Evolutionary conservation across 2,888 invertebrate species (phyloP).

Genomic region (Nemotelus pantherinus): DNA sequence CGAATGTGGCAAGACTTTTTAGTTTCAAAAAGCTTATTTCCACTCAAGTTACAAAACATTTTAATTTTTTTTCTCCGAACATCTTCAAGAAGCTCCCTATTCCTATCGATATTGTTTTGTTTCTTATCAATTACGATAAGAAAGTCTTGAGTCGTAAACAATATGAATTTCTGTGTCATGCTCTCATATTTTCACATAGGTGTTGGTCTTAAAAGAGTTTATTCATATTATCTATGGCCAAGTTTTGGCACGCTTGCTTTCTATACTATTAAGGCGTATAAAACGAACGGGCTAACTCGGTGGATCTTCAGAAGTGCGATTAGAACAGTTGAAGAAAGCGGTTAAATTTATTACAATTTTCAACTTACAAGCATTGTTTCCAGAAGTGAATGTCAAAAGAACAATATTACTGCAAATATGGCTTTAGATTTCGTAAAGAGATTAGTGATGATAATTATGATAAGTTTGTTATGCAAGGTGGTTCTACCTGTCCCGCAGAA

Average conservation of each 20-base stretch:
- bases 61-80: not conserved
- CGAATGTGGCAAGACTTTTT: not conserved
- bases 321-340: not conserved
- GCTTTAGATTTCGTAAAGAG: not conserved
- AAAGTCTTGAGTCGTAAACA: conserved; percentile 15
- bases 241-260: conserved; percentile 3
- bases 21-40: not conserved
- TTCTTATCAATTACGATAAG: conserved; percentile 20
- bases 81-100: not conserved
- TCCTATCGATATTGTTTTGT: not conserved
- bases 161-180: conserved; percentile 6
- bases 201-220: conserved; percentile 8
- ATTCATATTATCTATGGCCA: conserved; percentile 14
- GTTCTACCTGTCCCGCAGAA: not conserved
- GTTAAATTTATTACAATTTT: too few species aligned
- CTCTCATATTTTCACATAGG: not conserved
- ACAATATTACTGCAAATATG: not conserved
- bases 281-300: not conserved
- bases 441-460: not conserved
- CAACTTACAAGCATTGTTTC: too few species aligned
- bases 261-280: not conserved
- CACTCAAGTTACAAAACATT: not conserved
- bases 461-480: not conserved
- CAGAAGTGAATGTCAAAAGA: too few species aligned
- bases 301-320: conserved; percentile 5